Evolutionary conservation across 2,888 invertebrate species (phyloP).

Genomic region (Drosophila anomalata): DNA sequence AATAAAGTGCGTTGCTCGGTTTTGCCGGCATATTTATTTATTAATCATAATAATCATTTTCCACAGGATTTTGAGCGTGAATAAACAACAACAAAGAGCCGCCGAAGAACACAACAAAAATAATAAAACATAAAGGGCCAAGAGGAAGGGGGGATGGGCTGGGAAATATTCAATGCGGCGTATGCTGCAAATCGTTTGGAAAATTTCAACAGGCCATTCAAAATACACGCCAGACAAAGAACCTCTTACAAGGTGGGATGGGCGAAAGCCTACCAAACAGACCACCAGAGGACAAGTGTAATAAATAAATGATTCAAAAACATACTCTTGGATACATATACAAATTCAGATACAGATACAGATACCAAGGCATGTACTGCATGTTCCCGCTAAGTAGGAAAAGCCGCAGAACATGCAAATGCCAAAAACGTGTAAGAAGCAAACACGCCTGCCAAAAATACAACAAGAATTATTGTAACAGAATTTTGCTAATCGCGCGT

Average conservation of each 20-base stretch:
- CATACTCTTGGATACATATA: conserved; percentile 21
- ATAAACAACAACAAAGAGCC: conserved; percentile 25
- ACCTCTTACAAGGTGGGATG: conserved; percentile 17
- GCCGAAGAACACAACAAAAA: conserved; percentile 19
- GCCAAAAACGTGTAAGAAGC: conserved; percentile 44
- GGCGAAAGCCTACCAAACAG: conserved; percentile 5
- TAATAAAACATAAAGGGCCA: conserved; percentile 13
- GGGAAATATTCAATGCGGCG: conserved; percentile 76
- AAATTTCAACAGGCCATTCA: conserved; percentile 65
- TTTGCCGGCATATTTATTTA: conserved; percentile 67
- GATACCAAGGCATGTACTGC: conserved; percentile 40
- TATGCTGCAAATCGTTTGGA: conserved; percentile 76
- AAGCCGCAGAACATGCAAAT: conserved; percentile 48
- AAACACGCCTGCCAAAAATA: conserved; percentile 50
- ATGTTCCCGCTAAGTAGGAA: conserved; percentile 40
- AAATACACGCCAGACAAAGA: conserved; percentile 43
- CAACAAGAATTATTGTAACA: conserved; percentile 73
- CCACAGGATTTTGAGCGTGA: conserved; percentile 75
- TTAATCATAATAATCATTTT: conserved; percentile 80
- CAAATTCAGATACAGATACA: conserved; percentile 27
- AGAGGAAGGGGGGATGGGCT: not conserved
- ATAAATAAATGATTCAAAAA: conserved; percentile 54
- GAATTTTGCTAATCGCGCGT: conserved; percentile 79
- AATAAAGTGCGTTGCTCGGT: conserved; percentile 34
- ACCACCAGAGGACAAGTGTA: conserved; percentile 46